Base-by-base conservation (phyloP, 2,888 invertebrate genomes). In the Cataglyphis altisquamis region DNA sequence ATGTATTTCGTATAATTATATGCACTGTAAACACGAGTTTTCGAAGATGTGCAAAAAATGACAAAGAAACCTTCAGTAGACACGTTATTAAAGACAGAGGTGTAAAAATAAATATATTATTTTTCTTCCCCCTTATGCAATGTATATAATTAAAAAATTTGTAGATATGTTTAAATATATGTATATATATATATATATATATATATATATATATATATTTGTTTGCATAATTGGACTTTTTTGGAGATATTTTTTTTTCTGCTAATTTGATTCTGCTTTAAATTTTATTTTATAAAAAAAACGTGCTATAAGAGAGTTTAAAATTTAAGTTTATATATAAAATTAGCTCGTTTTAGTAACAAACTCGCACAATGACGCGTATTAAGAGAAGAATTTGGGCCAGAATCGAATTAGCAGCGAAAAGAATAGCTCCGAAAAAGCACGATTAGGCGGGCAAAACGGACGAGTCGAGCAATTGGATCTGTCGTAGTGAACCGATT, bases 401-500 rank as follows among this genome's bases (percentile, higher is more conserved):
- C 15, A 36, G 55, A 67, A 73, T 32, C 39, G 48, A 68, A 67
- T 78, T 62, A 80, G 68, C 48, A 32, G 78, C 41, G 63, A 82
- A 83, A 81, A 74, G 74, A 81, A 74, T 74, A 39, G 52, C 52
- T 10, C 1, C 6, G 39, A 41, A 29, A 74, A 55, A 64, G 41
- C 15, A 15, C 57, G 77, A 63, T 70, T 55, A 12, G 55, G 25
- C 63, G 21, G 41, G 25, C 62, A 41, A 36, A 83, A 85, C 82
- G 83, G 80, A 85, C 82, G 89, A 73, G 68, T 57, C 77, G 67
- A 83, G 81, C 86, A 90, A 89, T 89, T 89, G 89, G 88, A 88
- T 86, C 82, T 85, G 88, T 89, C 88, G 87, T 84, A 87, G 87
- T 78, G 89, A 89, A 84, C 86, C 84, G 82, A 89, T 89, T 89